A percentile compares a stretch with the other conserved stretches of the same genome.
Conservation (phyloP, 2,113 vertebrate genomes). For the Larimichthys crocea region DNA sequence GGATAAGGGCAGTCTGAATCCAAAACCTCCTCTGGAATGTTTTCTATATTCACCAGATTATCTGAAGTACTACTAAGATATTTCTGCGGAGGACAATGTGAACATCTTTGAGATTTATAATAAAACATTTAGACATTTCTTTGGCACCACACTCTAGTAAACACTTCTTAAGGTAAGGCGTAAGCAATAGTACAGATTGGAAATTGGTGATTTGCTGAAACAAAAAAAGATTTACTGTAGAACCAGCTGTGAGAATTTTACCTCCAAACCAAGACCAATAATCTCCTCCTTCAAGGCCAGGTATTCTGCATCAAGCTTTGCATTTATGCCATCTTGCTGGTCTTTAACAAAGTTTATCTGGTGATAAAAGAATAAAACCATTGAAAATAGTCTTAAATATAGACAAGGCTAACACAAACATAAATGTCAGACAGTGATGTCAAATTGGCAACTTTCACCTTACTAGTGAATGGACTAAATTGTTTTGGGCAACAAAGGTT, state of each 20-base stretch:
- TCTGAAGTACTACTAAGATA: constrained; percentile 70
- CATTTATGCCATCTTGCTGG: constrained; percentile 83
- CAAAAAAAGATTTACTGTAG: background rate
- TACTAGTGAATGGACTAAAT: background rate
- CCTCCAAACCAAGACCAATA: constrained; percentile 78
- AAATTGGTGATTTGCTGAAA: constrained; percentile 5
- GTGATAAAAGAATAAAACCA: constrained; percentile 27
- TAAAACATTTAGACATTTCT: background rate
- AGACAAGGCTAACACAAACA: constrained; percentile 16
- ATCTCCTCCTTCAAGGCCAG: constrained; percentile 84
- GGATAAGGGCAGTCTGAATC: constrained; percentile 87
- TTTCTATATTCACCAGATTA: constrained; percentile 55
- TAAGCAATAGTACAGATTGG: background rate
- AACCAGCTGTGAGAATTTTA: constrained; percentile 66
- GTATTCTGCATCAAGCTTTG: constrained; percentile 84
- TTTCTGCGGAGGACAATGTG: constrained; percentile 58
- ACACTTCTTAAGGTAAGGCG: background rate
- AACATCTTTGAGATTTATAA: background rate
- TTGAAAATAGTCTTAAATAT: background rate
- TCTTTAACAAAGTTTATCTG: constrained; percentile 89
- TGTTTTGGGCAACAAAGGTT: background rate
- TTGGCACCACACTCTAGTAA: background rate
- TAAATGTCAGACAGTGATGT: background rate
- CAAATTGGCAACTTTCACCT: background rate
- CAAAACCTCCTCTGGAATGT: constrained; percentile 85